phyloP scores from a whole-genome alignment of 35 echinoderm and acorn worm genomes.

The Heliocidaris tuberculata region DNA sequence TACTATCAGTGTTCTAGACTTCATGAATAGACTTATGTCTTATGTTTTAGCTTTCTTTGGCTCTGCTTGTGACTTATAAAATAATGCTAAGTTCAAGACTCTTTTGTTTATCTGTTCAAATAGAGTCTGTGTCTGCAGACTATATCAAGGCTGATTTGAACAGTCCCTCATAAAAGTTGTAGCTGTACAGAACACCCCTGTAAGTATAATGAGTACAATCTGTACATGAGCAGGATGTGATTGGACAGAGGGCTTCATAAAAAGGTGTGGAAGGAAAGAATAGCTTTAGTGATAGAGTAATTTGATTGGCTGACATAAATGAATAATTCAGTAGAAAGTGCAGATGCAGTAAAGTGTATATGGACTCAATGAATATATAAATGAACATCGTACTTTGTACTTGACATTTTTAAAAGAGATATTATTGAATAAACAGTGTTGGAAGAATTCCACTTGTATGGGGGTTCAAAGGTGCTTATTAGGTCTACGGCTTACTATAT shows the following conservation, averaged over 20 bases:
- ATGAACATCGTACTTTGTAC: neutral
- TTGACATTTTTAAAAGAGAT: neutral
- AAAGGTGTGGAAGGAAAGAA: neutral
- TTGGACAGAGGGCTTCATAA: neutral
- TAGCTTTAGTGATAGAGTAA: neutral
- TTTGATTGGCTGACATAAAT: neutral
- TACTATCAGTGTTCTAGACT: neutral
- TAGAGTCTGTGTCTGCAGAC: neutral
- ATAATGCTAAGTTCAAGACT: neutral
- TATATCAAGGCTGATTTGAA: neutral
- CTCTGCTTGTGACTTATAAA: neutral
- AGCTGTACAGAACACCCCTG: neutral
- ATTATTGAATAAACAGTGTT: constrained; percentile 6
- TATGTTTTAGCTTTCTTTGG: neutral
- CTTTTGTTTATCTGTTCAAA: neutral
- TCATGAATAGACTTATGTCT: no score
- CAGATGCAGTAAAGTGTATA: neutral
- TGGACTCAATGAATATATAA: neutral
- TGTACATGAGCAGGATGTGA: neutral
- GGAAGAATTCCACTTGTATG: constrained; percentile 6
- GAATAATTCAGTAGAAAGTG: constrained; percentile 3
- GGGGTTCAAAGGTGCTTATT: constrained; percentile 5
- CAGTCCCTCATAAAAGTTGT: neutral
- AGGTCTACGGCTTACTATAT: neutral
- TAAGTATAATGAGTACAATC: neutral